These are phyloP conservation scores for Crenichthys baileyi DNA, from an alignment of 2,797 vertebrate species.

Conservation along the genomic window DNA sequence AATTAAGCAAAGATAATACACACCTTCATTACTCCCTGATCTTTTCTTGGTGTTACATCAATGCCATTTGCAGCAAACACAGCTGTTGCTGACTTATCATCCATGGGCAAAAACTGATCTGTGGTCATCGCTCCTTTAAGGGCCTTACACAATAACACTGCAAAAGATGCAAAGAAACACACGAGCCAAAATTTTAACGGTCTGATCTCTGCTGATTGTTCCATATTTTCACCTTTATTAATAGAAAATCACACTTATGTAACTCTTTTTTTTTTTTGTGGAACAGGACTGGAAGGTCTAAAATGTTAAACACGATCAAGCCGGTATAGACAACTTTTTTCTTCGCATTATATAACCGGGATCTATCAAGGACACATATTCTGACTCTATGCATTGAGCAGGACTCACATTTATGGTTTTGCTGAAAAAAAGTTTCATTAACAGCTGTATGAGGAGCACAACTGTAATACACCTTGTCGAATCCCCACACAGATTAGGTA, in stretches of 20 bases:
- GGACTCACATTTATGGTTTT: slow-evolving; percentile 21
- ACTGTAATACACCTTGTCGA: slow-evolving; percentile 11
- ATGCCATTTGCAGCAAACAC: slow-evolving; percentile 83
- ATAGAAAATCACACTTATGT: slow-evolving; percentile 1
- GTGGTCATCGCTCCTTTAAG: slow-evolving; percentile 85
- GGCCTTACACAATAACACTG: slow-evolving; percentile 62
- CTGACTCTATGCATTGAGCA: slow-evolving; percentile 1
- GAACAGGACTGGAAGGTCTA: slow-evolving; percentile 25
- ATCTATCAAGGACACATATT: slow-evolving; percentile 27
- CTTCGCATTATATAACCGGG: slow-evolving; percentile 37
- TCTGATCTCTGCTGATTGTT: slow-evolving; percentile 22
- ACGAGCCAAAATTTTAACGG: slow-evolving; percentile 32
- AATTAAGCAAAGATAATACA: slow-evolving; percentile 19
- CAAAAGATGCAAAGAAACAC: slow-evolving; percentile 41
- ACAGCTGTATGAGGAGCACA: slow-evolving; percentile 15
- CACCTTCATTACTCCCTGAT: slow-evolving; percentile 92
- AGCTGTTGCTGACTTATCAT: slow-evolving; percentile 77
- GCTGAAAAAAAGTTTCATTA: slow-evolving; percentile 24
- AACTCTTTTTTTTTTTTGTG: slow-evolving; percentile 12
- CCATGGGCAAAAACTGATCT: slow-evolving; percentile 85
- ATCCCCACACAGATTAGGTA: slow-evolving; percentile 29
- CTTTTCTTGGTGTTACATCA: slow-evolving; percentile 87
- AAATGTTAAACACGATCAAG: neutral
- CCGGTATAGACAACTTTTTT: slow-evolving; percentile 10
- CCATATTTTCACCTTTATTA: slow-evolving; percentile 27